phyloP scores from a whole-genome alignment of 2,888 invertebrate species.

The Nipponacmea schrenckii region DNA sequence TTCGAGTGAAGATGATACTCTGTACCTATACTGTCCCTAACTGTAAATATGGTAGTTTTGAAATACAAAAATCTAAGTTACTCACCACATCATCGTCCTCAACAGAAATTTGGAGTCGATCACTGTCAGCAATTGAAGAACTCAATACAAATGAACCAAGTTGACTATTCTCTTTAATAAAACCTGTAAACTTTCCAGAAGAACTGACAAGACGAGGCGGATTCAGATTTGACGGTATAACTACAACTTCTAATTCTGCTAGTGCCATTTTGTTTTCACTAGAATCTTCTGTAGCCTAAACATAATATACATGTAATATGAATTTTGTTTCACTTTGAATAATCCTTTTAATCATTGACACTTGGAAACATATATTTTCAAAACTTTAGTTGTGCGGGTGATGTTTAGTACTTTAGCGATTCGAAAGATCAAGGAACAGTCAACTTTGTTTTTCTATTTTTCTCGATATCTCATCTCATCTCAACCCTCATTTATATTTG shows the following conservation, averaged over 20 bases:
- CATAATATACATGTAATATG: background rate
- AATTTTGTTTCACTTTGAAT: background rate
- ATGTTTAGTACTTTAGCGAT: no score
- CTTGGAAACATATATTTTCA: no score
- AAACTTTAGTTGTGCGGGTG: no score
- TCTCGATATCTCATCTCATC: no score
- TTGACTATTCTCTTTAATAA: slow-evolving; percentile 48
- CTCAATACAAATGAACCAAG: slow-evolving; percentile 38
- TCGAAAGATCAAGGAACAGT: no score
- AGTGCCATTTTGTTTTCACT: slow-evolving; percentile 35
- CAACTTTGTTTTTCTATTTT: no score
- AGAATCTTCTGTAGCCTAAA: slow-evolving; percentile 44
- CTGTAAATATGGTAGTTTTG: no score
- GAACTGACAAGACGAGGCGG: slow-evolving; percentile 42
- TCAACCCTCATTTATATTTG: no score
- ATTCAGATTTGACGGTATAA: slow-evolving; percentile 43
- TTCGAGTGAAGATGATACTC: no score
- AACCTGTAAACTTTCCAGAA: slow-evolving; percentile 38
- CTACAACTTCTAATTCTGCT: slow-evolving; percentile 44
- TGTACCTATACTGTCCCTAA: no score
- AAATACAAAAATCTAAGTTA: no score
- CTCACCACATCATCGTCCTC: slow-evolving; percentile 54
- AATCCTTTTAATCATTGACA: no score
- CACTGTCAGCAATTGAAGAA: slow-evolving; percentile 17
- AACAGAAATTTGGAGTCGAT: slow-evolving; percentile 39